Evolutionary conservation across 2,888 invertebrate genomes (phyloP), one percentile per base, ranked within the genome.

Genomic region (Agrochola lychnidis): DNA sequence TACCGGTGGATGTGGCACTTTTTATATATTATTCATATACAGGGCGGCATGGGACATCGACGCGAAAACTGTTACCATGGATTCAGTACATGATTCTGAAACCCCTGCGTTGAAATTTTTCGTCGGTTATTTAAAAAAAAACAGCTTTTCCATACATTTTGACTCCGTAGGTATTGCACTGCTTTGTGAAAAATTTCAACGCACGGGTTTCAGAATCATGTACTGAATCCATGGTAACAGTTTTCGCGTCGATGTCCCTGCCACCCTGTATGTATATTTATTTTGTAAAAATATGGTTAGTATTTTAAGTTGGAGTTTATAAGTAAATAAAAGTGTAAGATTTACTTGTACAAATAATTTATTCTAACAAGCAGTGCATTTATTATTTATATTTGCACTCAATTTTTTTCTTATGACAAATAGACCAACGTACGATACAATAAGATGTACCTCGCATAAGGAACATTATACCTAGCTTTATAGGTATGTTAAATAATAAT

Each of bases 361-460:
- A 66, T 80, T 74, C 1, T 74, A 57, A 51, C 0, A 25, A 66
- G 19, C 42, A 19, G 74, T 68, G 80, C 64, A 80, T 75, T 81
- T 81, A 62, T 68, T 57, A 72, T 74, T 51, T 6, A 61, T 70
- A 70, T 66, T 25, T 62, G 70, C 77, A 80, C 70, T 51, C 14
- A 56, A 70, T 78, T 73, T 81, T 40, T 69, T 68, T 78, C 59
- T 56, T 36, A 69, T 45, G 82, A 78, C 78, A 82, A 82, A 82
- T 48, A 61, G 42, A 81, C 22, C 59, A 64, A 67, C 5, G 25
- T 70, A 76, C 2, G 14, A 42, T 81, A 70, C 45, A 56, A 40
- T 81, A 76, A 66, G 25, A 70, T 48, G 40, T 68, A 70, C 70
- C 70, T 79, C 76, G 81, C 70, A 40, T 42, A 66, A 14, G 42